Conservation (phyloP, 2,113 vertebrate genomes). For the Scomber scombrus region DNA sequence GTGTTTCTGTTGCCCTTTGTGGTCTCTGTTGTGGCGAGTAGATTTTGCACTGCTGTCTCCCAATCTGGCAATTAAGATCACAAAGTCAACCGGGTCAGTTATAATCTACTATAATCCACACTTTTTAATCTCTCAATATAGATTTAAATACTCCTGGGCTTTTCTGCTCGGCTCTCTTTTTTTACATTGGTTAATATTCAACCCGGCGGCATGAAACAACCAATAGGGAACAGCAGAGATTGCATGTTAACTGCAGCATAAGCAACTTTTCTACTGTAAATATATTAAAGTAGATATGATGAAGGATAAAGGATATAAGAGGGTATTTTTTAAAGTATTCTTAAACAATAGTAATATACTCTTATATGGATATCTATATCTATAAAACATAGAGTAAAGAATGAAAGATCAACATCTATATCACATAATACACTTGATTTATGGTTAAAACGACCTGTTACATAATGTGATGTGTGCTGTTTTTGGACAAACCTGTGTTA, state of each 20-base stretch:
- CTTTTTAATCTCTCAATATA: conserved; percentile 1
- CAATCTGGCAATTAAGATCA: conserved; percentile 17
- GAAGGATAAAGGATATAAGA: background rate
- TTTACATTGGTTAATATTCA: conserved; percentile 12
- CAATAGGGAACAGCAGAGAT: background rate
- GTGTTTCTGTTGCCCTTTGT: background rate
- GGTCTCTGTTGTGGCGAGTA: background rate
- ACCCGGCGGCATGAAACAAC: background rate
- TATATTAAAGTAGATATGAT: too few species aligned
- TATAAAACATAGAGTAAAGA: too few species aligned
- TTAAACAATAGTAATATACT: background rate
- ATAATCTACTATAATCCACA: conserved; percentile 58
- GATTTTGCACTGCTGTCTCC: conserved; percentile 9
- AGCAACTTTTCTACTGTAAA: background rate
- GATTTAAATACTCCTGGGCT: conserved; percentile 1
- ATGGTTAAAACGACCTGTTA: too few species aligned
- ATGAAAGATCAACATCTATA: too few species aligned
- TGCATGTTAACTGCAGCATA: background rate
- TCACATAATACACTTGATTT: background rate
- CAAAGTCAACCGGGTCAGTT: conserved; percentile 3
- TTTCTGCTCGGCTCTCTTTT: background rate
- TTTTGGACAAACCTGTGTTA: background rate
- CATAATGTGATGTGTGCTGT: background rate
- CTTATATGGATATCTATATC: too few species aligned
- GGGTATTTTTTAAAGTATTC: background rate